Evolutionary conservation across 2,888 invertebrate genomes (phyloP).

Genomic region (Leptinotarsa peninsularis): DNA sequence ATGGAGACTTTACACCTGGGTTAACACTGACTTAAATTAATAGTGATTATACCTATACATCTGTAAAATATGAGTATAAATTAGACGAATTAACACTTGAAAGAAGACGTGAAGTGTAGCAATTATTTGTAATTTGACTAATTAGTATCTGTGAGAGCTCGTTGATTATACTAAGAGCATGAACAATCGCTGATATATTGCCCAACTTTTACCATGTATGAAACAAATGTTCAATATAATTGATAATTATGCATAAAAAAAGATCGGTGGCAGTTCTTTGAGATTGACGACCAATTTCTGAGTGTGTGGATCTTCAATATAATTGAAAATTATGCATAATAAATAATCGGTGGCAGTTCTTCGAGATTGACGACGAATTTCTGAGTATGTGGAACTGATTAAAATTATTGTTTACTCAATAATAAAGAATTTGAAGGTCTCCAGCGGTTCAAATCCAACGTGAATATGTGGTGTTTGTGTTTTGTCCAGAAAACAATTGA

Average conservation of each 20-base stretch:
- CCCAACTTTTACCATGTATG: neutral
- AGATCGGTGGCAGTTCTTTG: neutral
- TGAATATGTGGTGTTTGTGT: too few relatives aligned
- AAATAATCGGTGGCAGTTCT: neutral
- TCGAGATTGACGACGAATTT: neutral
- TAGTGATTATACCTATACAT: conserved; percentile 3
- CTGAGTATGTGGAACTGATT: too few relatives aligned
- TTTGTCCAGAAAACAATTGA: too few relatives aligned
- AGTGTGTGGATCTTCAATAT: neutral
- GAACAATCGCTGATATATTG: neutral
- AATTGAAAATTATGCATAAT: neutral
- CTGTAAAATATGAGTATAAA: neutral
- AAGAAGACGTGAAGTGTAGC: neutral
- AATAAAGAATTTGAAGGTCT: too few relatives aligned
- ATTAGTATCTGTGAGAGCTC: neutral
- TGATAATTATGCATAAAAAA: neutral
- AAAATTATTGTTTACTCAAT: too few relatives aligned
- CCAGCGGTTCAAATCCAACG: too few relatives aligned
- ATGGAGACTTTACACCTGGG: neutral
- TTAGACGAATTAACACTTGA: neutral
- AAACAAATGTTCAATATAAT: neutral
- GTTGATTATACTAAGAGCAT: neutral
- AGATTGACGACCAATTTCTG: too few relatives aligned
- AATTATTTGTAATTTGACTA: conserved; percentile 10
- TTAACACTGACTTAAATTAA: neutral